Conservation (phyloP, 2,888 invertebrate species). For the Drosophila mimetica region DNA sequence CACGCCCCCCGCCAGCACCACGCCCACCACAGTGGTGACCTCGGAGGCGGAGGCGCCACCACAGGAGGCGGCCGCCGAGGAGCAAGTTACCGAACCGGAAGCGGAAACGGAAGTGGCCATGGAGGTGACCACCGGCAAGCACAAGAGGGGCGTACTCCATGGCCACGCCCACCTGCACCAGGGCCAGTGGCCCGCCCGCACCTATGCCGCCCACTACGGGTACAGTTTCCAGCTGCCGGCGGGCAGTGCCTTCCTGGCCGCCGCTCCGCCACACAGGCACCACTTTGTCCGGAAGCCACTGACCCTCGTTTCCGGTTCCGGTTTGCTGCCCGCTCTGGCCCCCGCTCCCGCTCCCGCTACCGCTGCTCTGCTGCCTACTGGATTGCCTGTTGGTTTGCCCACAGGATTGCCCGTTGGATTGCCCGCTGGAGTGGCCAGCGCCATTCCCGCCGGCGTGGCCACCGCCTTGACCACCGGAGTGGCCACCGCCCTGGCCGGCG, state of each 20-base stretch:
- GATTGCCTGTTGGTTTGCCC: conserved; percentile 4
- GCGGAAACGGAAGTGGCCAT: conserved; percentile 1
- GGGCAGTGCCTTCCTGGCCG: conserved; percentile 60
- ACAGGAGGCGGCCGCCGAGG: background rate
- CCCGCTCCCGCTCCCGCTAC: conserved; percentile 1
- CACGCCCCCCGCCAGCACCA: conserved; percentile 45
- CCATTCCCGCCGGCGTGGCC: conserved; percentile 17
- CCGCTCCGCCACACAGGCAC: conserved; percentile 47
- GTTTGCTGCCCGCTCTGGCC: conserved; percentile 27
- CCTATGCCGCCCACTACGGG: conserved; percentile 81
- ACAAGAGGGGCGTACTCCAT: conserved; percentile 78
- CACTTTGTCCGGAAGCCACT: conserved; percentile 47
- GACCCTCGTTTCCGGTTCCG: conserved; percentile 17
- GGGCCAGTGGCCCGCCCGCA: conserved; percentile 76
- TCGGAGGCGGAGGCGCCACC: conserved; percentile 8
- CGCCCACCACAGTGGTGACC: conserved; percentile 27
- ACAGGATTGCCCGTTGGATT: conserved; percentile 12
- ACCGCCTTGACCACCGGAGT: conserved; percentile 18
- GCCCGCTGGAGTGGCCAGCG: conserved; percentile 31
- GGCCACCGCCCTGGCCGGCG: background rate
- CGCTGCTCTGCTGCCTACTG: conserved; percentile 16
- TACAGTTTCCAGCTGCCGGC: conserved; percentile 78
- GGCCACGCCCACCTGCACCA: conserved; percentile 37
- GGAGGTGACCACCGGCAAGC: conserved; percentile 55
- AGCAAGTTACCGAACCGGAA: conserved; percentile 14